Conservation (phyloP, 2,113 vertebrate species). For the Elephantulus edwardii region DNA sequence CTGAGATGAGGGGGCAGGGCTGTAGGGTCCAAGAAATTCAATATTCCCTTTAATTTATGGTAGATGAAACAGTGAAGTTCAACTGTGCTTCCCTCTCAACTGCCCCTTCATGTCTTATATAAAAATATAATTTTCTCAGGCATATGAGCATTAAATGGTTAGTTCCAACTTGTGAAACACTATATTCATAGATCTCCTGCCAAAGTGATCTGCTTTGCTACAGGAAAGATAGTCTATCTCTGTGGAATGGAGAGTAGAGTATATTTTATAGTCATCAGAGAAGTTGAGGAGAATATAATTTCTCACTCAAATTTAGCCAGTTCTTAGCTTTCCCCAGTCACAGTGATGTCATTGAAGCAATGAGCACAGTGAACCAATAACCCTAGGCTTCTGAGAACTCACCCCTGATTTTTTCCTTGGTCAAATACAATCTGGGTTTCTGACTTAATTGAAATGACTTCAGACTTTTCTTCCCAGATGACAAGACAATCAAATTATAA, state of each 20-base stretch:
- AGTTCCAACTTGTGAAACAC: neutral
- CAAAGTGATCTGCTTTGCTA: neutral
- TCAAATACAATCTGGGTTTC: slow-evolving; percentile 1
- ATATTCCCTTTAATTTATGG: neutral
- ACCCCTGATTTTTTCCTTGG: neutral
- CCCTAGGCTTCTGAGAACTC: neutral
- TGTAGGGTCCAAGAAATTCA: neutral
- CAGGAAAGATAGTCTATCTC: neutral
- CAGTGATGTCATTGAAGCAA: neutral
- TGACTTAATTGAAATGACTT: neutral
- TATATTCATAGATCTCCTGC: neutral
- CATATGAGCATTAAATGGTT: neutral
- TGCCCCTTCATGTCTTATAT: neutral
- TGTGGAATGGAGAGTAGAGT: neutral
- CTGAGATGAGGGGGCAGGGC: neutral
- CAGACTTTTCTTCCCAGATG: neutral
- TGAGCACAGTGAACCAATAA: neutral
- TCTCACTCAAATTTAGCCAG: neutral
- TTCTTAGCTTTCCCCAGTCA: neutral
- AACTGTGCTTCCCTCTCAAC: neutral
- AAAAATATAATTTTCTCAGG: neutral
- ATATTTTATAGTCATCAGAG: neutral
- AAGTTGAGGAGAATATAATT: neutral
- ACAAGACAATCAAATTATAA: neutral
- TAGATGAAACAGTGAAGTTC: neutral